Conservation (phyloP, 2,797 vertebrate species). For the Phoebastria nigripes region DNA sequence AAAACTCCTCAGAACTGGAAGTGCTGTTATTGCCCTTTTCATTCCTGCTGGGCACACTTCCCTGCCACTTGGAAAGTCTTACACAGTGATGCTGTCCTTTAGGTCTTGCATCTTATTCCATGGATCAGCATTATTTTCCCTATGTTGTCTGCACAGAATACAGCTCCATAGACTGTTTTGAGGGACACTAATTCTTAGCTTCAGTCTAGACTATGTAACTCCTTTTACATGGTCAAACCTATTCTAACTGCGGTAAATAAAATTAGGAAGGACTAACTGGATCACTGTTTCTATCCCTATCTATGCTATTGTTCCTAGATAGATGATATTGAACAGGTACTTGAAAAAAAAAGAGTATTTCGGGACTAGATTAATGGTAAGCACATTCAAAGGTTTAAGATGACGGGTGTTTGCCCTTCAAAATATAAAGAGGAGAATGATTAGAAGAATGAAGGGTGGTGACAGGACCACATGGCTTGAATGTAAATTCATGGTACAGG, state of each 20-base stretch:
- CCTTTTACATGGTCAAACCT: neutral
- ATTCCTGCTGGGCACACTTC: neutral
- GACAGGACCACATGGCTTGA: neutral
- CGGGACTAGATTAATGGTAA: neutral
- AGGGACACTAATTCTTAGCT: neutral
- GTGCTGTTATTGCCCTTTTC: neutral
- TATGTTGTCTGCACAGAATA: neutral
- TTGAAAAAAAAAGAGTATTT: neutral
- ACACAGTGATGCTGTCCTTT: neutral
- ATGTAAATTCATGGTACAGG: neutral
- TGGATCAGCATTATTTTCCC: neutral
- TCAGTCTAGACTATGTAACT: neutral
- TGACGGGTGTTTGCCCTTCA: neutral
- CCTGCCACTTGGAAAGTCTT: neutral
- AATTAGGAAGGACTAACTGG: neutral
- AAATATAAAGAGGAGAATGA: neutral
- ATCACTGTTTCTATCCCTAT: neutral
- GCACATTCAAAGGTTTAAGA: neutral
- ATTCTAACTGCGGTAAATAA: neutral
- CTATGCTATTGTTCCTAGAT: neutral
- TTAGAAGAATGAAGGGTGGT: neutral
- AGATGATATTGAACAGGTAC: neutral
- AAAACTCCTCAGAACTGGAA: neutral
- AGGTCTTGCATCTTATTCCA: neutral
- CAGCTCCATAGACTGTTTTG: neutral